A percentile compares a stretch with the other conserved stretches of the same genome.
Conservation (phyloP, 2,888 invertebrate genomes). For the Idaea dimidiata region DNA sequence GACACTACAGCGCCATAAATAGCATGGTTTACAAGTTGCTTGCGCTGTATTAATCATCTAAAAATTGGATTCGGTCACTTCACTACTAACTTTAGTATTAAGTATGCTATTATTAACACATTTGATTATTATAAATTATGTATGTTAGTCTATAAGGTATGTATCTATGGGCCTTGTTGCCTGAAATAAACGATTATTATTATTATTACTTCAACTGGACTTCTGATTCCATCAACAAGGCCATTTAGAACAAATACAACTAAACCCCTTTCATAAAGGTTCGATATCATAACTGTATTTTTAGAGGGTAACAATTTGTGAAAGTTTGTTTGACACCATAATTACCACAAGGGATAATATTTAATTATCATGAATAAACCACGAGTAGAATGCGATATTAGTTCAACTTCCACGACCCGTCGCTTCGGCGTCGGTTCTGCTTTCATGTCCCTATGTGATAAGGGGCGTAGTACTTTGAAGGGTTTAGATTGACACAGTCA, state of each 20-base stretch:
- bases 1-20: no score
- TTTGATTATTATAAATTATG: no score
- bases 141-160: no score
- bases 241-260: not conserved
- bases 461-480: conserved; percentile 38
- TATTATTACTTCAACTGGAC: not conserved
- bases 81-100: no score
- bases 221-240: not conserved
- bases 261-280: not conserved
- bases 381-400: not conserved
- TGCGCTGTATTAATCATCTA: no score
- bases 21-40: no score
- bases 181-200: no score
- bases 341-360: not conserved
- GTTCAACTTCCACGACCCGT: not conserved
- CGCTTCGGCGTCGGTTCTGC: conserved; percentile 11
- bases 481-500: conserved; percentile 48
- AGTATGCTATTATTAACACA: no score
- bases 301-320: not conserved
- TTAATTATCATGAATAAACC: not conserved
- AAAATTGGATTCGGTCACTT: no score
- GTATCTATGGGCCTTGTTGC: no score
- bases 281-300: not conserved
- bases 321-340: not conserved
- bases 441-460: conserved; percentile 36